These are phyloP conservation scores for Ictalurus punctatus DNA, from an alignment of 2,113 vertebrate genomes.

Conservation along the genomic window DNA sequence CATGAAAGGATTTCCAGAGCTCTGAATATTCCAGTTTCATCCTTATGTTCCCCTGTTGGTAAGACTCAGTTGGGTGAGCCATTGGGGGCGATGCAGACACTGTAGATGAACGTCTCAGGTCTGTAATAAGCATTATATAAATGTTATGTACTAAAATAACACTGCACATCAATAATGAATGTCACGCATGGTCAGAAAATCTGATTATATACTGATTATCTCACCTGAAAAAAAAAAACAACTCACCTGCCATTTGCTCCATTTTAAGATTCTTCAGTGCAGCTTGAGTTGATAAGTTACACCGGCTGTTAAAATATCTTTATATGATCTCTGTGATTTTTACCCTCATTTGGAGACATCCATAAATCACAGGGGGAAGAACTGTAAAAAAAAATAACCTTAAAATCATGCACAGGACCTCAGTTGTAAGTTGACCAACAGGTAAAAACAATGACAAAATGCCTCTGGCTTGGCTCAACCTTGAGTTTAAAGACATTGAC, in stretches of 20 bases:
- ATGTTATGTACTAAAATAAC: not conserved
- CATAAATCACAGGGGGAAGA: not conserved
- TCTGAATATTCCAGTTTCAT: constrained; percentile 80
- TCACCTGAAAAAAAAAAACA: no score
- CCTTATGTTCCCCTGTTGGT: constrained; percentile 76
- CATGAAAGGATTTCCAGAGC: constrained; percentile 85
- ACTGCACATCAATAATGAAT: not conserved
- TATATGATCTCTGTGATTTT: not conserved
- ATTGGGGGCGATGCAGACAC: constrained; percentile 63
- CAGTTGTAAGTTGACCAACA: constrained; percentile 15
- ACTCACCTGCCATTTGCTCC: constrained; percentile 64
- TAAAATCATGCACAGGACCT: not conserved
- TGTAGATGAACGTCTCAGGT: constrained; percentile 73
- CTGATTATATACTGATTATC: not conserved
- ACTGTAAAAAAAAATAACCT: not conserved
- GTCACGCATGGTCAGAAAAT: not conserved
- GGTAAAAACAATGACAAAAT: constrained; percentile 12
- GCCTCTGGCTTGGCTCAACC: constrained; percentile 18
- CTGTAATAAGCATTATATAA: constrained; percentile 52
- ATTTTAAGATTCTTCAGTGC: constrained; percentile 37
- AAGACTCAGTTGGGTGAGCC: constrained; percentile 64
- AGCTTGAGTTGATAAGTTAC: not conserved
- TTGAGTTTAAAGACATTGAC: constrained; percentile 52
- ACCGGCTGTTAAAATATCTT: not conserved
- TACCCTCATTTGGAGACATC: not conserved